A percentile compares a stretch with the other conserved stretches of the same genome.
phyloP scores from a whole-genome alignment of 2,113 vertebrate species.

The Narcine bancroftii region DNA sequence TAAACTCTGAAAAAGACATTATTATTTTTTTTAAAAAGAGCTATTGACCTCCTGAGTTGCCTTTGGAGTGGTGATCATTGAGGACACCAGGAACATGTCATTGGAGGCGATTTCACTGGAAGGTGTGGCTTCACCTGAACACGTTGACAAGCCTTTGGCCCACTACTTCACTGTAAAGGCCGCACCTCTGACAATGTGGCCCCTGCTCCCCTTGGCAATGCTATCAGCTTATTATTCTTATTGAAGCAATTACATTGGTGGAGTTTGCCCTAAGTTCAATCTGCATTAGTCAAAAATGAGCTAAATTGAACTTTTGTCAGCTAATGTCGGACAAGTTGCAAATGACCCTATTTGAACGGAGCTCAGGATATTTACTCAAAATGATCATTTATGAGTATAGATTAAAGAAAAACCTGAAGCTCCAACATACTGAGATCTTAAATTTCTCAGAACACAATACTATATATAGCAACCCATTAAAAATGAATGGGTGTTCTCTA shows the following conservation, averaged over 20 bases:
- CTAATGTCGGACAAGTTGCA: not conserved
- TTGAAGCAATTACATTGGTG: not conserved
- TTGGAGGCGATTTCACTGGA: not conserved
- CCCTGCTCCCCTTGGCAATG: not conserved
- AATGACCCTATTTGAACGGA: not conserved
- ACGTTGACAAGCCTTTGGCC: not conserved
- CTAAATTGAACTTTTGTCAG: no score
- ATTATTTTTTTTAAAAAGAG: no score
- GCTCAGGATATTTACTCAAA: not conserved
- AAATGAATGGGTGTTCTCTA: not conserved
- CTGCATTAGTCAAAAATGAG: not conserved
- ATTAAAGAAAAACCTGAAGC: not conserved
- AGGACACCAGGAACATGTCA: not conserved
- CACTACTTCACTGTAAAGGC: not conserved
- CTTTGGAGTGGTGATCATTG: not conserved
- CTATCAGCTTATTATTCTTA: no score
- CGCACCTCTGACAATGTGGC: not conserved
- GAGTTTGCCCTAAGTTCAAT: not conserved
- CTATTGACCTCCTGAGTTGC: not conserved
- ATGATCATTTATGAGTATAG: not conserved
- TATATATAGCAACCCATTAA: not conserved
- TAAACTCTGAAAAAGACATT: no score
- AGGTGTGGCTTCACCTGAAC: not conserved
- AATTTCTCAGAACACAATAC: not conserved
- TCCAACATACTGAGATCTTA: not conserved